Evolutionary conservation across 2,888 invertebrate genomes (phyloP), one percentile per base, ranked within the genome.

Genomic region (Cheilosia grossa): DNA sequence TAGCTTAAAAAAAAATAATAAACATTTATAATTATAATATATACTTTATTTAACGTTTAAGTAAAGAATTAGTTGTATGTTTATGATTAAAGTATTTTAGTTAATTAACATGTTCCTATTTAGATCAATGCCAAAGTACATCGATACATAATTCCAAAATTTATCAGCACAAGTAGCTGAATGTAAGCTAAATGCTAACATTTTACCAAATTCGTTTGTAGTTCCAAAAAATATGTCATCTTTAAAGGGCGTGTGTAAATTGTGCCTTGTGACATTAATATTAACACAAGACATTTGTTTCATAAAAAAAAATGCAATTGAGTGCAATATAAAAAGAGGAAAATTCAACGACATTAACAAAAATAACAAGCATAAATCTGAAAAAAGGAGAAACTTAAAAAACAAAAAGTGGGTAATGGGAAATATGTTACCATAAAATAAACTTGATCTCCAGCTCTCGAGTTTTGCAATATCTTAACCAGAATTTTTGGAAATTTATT

Each of bases 111-210:
- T 59, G 21, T 70, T 66, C 30, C 49, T 81, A 49, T 78, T 56
- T 63, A 72, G 30, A 42, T 59, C 85, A 75, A 54, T 83, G 82
- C 77, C 75, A 83, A 83, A 78, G 80, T 86, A 69, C 82, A 66
- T 77, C 83, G 69, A 86, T 82, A 83, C 86, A 78, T 82, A 70
- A 75, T 83, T 87, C 83, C 82, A 87, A 79, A 82, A 81, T 47
- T 56, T 53, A 53, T 70, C 85, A 85, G 85, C 85, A 72, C 85
- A 85, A 85, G 75, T 83, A 83, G 81, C 85, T 85, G 85, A 72
- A 75, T 74, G 59, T 49, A 83, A 83, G 83, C 69, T 59, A 70
- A 47, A 47, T 40, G 64, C 83, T 80, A 64, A 83, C 64, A 70
- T 82, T 75, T 15, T 70, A 58, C 69, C 81, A 81, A 81, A 72